Evolutionary conservation across 2,888 invertebrate species (phyloP), one percentile per base, ranked within the genome.

Genomic region (Nebria salina): DNA sequence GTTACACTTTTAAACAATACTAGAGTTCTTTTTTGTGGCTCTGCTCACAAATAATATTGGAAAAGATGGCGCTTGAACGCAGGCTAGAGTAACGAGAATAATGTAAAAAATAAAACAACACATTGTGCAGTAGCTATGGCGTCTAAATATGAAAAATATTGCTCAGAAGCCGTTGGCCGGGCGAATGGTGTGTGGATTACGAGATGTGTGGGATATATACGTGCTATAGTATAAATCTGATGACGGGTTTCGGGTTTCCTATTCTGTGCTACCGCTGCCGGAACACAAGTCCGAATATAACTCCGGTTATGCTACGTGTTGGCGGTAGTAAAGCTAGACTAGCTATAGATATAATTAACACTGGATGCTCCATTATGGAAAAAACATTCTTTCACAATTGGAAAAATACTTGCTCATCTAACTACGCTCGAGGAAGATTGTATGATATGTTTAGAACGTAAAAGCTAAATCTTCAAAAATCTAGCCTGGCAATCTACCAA

Each of bases 61-160:
- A 8, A 54, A 54, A 54, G 34, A 34, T 2, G 5, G 5, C 54
- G 54, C 54, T 34, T 34, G 1, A 7, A 3, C 54, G 54, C 54
- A 54, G 54, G 4, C 2, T 54, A 54, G 13, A 54, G 54, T 8
- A 54, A 7, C 54, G 54, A 54, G 13, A 54, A 54, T 8, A 54
- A 54, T 54, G 54, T 54, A 54, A 54, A 54, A 54, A 54, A 54
- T 54, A 54, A 11, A 11, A 2, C 54, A 78, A 78, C 72, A 78
- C 73, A 77, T 72, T 65, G 65, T 72, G 73, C 68, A 42, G 77
- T 41, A n/a, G 72, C 70, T 34, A 65, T 34, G 64, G 54, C 54
- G 54, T 54, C 78, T 78, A 78, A 78, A 78, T 78, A 78, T 78
- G 73, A 78, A 73, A 78, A 73, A 78, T 78, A 78, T 78, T 65